Evolutionary conservation across 2,888 invertebrate species (phyloP).

Genomic region (Acanthosepion lycidas): DNA sequence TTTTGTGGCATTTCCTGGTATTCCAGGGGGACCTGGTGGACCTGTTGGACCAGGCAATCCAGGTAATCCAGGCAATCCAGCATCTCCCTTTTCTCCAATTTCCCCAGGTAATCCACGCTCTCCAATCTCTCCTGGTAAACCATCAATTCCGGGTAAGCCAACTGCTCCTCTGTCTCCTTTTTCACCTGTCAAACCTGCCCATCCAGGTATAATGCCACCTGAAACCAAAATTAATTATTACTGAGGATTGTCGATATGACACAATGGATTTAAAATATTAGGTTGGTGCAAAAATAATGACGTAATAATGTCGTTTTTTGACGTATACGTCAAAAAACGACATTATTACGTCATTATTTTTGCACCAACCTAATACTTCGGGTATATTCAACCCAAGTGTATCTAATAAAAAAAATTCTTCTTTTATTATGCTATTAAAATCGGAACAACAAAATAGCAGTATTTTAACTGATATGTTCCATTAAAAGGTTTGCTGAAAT

Average conservation of each 20-base stretch:
- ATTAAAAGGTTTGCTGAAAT: too few species aligned
- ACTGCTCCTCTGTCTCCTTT: conserved; percentile 53
- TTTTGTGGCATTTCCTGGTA: conserved; percentile 51
- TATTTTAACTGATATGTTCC: too few species aligned
- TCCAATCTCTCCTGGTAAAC: background rate
- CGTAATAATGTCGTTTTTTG: too few species aligned
- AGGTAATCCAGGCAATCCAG: conserved; percentile 54
- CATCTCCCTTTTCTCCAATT: conserved; percentile 53
- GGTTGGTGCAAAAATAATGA: too few species aligned
- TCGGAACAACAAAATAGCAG: too few species aligned
- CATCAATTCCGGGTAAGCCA: conserved; percentile 54
- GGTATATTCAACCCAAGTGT: too few species aligned
- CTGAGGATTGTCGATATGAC: background rate
- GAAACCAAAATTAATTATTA: background rate
- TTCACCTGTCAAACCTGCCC: background rate
- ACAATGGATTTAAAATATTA: too few species aligned
- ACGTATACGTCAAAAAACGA: too few species aligned
- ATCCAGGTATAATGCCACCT: background rate
- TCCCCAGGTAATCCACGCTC: conserved; percentile 47
- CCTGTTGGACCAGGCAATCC: conserved; percentile 57
- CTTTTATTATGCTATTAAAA: too few species aligned
- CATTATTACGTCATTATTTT: too few species aligned
- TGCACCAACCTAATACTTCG: too few species aligned
- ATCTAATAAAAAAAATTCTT: too few species aligned
- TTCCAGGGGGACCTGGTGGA: conserved; percentile 52